Percentiles rank a stretch among this genome's conserved stretches.
Evolutionary conservation across 2,888 invertebrate species (phyloP).

Genomic region (Pherbina coryleti): DNA sequence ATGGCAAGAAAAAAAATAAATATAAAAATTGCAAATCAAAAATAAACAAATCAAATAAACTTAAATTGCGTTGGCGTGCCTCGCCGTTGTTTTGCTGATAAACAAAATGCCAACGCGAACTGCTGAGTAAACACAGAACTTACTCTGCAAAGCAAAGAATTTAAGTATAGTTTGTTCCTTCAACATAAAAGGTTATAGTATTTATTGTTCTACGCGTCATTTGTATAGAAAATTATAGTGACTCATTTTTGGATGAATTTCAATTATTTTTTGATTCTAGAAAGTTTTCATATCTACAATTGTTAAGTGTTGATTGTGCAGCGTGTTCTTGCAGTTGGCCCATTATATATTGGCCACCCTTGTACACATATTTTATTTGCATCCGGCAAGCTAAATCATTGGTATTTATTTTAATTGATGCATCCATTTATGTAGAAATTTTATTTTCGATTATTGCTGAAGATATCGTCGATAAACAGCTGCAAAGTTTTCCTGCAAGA

Average conservation of each 20-base stretch:
- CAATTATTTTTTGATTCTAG: not conserved
- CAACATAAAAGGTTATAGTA: not conserved
- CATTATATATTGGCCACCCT: not conserved
- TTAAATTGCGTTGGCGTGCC: constrained; percentile 12
- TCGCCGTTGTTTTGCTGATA: not conserved
- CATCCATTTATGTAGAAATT: too few relatives aligned
- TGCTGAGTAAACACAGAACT: constrained; percentile 39
- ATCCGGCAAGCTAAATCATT: not conserved
- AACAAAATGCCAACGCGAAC: constrained; percentile 37
- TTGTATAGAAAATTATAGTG: not conserved
- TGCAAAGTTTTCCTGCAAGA: too few relatives aligned
- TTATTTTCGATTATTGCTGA: too few relatives aligned
- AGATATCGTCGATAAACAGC: too few relatives aligned
- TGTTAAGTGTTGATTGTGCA: not conserved
- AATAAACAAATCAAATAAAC: not conserved
- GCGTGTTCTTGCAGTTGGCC: not conserved
- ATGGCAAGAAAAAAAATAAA: not conserved
- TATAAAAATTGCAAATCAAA: not conserved
- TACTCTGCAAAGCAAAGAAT: not conserved
- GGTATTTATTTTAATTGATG: too few relatives aligned
- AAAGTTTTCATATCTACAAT: not conserved
- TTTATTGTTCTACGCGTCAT: not conserved
- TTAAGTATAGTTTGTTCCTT: not conserved
- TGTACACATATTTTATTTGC: not conserved
- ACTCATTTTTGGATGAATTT: not conserved